Evolutionary conservation across 2,113 vertebrate genomes (phyloP).

Genomic region (Noctilio leporinus): DNA sequence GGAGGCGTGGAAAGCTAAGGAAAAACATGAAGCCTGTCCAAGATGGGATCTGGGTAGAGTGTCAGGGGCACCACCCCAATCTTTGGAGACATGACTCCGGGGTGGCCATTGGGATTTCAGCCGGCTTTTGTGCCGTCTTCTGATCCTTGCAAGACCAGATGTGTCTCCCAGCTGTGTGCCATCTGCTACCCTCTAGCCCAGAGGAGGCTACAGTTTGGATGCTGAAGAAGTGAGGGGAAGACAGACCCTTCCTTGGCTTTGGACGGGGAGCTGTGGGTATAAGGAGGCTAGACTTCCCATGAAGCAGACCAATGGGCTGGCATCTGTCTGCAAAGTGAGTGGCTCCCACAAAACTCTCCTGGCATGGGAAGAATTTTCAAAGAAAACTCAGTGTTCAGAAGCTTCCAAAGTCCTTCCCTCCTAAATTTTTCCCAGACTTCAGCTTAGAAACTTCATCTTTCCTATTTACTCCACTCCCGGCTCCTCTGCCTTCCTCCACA

Average conservation of each 20-base stretch:
- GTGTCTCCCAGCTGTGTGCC: slow-evolving; percentile 49
- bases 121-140: slow-evolving; percentile 1
- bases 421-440: not conserved
- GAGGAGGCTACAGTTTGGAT: slow-evolving; percentile 23
- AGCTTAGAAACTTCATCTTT: not conserved
- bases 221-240: not conserved
- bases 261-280: not conserved
- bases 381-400: not conserved
- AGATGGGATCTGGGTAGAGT: slow-evolving; percentile 17
- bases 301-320: slow-evolving; percentile 7
- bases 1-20: not conserved
- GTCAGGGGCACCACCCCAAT: not conserved
- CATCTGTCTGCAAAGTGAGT: not conserved
- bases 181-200: slow-evolving; percentile 45
- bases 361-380: not conserved
- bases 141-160: slow-evolving; percentile 4
- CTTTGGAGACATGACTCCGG: slow-evolving; percentile 34
- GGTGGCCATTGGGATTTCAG: slow-evolving; percentile 1
- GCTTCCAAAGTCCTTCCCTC: not conserved
- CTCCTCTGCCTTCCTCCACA: not conserved
- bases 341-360: not conserved
- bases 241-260: not conserved
- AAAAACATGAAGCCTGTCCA: not conserved
- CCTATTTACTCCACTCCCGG: not conserved
- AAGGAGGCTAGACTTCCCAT: slow-evolving; percentile 21